Evolutionary conservation across 2,797 vertebrate genomes (phyloP), one percentile per base, ranked within the genome.

Genomic region (Gallinago solitaria): DNA sequence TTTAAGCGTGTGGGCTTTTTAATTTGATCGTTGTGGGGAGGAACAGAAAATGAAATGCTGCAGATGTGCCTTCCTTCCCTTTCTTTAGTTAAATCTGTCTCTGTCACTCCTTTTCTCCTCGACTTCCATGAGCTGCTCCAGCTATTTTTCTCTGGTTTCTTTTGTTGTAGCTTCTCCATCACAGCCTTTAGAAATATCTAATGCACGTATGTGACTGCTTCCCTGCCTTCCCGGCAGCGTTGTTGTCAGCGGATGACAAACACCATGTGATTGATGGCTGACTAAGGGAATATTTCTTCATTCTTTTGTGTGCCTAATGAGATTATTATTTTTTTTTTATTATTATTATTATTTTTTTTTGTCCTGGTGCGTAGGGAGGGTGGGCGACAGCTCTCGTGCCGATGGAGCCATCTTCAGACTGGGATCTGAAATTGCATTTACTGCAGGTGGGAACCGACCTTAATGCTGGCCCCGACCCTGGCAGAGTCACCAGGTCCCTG

Each of bases 1-100:
- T 95, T 95, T 50, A 28, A 59, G 39, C 32, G 89, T 95, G 96
- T 95, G 94, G 96, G 94, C 61, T 95, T 95, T 63, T 86, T 84
- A 92, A 92, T 96, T 88, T 71, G 87, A 89, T 87, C 50, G 0
- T 78, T 68, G 74, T 81, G 90, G 41, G 81, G 92, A 90, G 60
- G 95, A 93, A 54, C 90, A 96, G 69, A 75, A 45, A 45, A 25
- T 45, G 77, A 73, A 90, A n/a, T 2, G 56, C 81, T 87, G 89
- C 70, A 89, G 91, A 33, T 81, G 9, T 64, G 54, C 89, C 87
- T 90, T 93, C 90, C 82, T 90, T 74, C 83, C 93, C 77, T 89
- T 41, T 32, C 69, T 79, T 56, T 3, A 78, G 53, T 50, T 5
- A 37, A 47, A 57, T 35, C 51, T 71, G 11, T 41, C 87, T 33